phyloP scores from a whole-genome alignment of 1,140 invertebrate species.

The Anoplophora glabripennis region DNA sequence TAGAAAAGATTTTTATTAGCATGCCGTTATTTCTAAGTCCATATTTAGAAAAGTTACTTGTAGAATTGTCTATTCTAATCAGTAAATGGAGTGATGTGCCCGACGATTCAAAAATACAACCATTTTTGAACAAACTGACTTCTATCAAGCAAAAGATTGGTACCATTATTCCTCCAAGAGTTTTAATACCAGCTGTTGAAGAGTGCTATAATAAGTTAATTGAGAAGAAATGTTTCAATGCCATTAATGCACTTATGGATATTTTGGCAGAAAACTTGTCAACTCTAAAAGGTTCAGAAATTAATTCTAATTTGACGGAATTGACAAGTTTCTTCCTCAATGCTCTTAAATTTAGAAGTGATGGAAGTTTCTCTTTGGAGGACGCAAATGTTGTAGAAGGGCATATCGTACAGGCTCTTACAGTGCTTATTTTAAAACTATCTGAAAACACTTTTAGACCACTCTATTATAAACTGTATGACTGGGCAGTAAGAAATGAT shows the following conservation, averaged over 20 bases:
- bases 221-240: constrained; percentile 56
- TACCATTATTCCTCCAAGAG: constrained; percentile 64
- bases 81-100: constrained; percentile 51
- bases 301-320: constrained; percentile 62
- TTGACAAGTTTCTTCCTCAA: constrained; percentile 73
- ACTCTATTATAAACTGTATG: constrained; percentile 80
- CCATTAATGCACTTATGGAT: constrained; percentile 68
- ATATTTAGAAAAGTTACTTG: constrained; percentile 74
- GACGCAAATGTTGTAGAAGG: constrained; percentile 60
- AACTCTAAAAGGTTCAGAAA: constrained; percentile 56
- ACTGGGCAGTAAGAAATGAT: constrained; percentile 70
- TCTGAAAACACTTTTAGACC: constrained; percentile 85
- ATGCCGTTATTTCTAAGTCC: constrained; percentile 78
- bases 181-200: constrained; percentile 73
- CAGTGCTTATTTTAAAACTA: constrained; percentile 77
- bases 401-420: constrained; percentile 69
- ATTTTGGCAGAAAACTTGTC: constrained; percentile 70
- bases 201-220: constrained; percentile 64
- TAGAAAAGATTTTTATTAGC: constrained; percentile 78
- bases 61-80: constrained; percentile 59
- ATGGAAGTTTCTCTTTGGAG: constrained; percentile 46
- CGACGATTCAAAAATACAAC: constrained; percentile 53
- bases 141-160: constrained; percentile 67
- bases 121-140: constrained; percentile 58
- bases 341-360: constrained; percentile 68